Percentiles rank a stretch among this genome's conserved stretches.
Conservation (phyloP, 2,113 vertebrate species). For the Prietella phreatophila region DNA sequence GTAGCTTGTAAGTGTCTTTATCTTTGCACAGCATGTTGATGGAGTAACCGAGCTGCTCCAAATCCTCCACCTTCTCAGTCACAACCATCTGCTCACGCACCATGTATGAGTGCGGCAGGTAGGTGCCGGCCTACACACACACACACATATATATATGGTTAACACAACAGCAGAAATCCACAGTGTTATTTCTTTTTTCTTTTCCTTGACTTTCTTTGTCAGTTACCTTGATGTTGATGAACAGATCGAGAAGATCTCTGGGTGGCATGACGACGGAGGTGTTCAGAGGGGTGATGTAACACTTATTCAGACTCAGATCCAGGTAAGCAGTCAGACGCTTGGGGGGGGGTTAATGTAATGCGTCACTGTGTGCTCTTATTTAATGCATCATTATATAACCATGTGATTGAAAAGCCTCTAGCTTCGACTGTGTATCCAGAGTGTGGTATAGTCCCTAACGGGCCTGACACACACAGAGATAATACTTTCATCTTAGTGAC, state of each 20-base stretch:
- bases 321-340: conserved; percentile 93
- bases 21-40: conserved; percentile 83
- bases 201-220: not conserved
- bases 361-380: not conserved
- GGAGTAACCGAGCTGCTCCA: conserved; percentile 85
- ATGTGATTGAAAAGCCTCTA: not conserved
- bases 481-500: not conserved
- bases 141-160: not conserved
- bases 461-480: not conserved
- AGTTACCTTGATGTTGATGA: conserved; percentile 88
- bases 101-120: conserved; percentile 91
- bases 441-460: not conserved
- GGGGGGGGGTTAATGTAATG: not conserved
- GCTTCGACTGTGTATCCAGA: not conserved
- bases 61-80: conserved; percentile 86
- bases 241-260: conserved; percentile 86
- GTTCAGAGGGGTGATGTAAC: conserved; percentile 95
- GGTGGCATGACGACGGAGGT: conserved; percentile 95
- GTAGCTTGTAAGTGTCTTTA: conserved; percentile 84
- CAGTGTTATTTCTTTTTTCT: not conserved
- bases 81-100: conserved; percentile 96
- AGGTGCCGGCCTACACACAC: conserved; percentile 83
- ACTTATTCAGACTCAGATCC: conserved; percentile 92
- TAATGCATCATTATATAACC: not conserved
- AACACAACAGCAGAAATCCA: not conserved